These are phyloP conservation scores for Neocrepidodera transversa DNA, from an alignment of 2,888 invertebrate species.

Conservation along the genomic window DNA sequence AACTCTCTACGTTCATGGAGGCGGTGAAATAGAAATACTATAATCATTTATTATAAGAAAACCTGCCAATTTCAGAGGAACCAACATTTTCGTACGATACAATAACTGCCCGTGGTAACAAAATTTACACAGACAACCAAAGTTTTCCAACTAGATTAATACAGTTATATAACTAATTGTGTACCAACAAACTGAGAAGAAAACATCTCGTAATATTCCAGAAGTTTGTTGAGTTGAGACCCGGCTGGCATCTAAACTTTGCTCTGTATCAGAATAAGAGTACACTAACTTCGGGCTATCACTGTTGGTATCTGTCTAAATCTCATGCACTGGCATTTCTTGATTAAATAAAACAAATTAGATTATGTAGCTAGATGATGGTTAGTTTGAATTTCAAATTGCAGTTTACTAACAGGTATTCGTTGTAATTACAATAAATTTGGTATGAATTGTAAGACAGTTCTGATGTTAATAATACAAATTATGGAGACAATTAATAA, in stretches of 20 bases:
- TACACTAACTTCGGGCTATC: conserved; percentile 23
- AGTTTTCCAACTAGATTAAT: conserved; percentile 1
- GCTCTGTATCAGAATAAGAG: conserved; percentile 21
- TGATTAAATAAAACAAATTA: conserved; percentile 8
- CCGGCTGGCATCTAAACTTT: conserved; percentile 19
- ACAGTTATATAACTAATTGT: conserved; percentile 9
- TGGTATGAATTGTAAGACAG: no score
- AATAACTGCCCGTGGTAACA: no score
- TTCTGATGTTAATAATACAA: no score
- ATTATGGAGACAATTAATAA: no score
- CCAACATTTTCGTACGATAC: no score
- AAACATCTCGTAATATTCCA: conserved; percentile 7
- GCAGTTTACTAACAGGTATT: conserved; percentile 7
- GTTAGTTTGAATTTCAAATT: neutral
- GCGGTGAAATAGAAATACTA: no score
- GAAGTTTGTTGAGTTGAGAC: neutral
- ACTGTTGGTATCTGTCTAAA: conserved; percentile 24
- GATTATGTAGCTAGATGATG: neutral
- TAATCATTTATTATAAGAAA: no score
- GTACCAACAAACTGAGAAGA: conserved; percentile 9
- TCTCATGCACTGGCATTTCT: conserved; percentile 16
- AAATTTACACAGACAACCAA: neutral
- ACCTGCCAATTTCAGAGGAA: no score
- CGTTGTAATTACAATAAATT: neutral
- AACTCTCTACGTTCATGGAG: no score